Conservation (phyloP, 2,888 invertebrate species). For the Lepidochrysops patricia region DNA sequence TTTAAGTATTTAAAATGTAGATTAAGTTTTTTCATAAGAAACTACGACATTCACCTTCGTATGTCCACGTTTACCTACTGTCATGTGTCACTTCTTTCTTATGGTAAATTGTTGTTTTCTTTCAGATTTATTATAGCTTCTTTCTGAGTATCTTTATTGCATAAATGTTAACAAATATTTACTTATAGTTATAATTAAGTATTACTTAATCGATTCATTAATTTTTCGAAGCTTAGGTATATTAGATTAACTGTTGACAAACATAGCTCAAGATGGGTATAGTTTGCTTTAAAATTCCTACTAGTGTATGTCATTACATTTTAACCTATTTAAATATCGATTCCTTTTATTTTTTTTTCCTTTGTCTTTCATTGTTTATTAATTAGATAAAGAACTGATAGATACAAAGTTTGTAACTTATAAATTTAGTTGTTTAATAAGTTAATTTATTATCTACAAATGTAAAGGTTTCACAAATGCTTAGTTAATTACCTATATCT, state of each 20-base stretch:
- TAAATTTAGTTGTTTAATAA: constrained; percentile 8
- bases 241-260: constrained; percentile 18
- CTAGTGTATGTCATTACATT: background rate
- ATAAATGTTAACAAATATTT: constrained; percentile 8
- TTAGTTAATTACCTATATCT: constrained; percentile 9
- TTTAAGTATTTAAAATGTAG: constrained; percentile 61
- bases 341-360: background rate
- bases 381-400: constrained; percentile 13
- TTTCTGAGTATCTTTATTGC: background rate
- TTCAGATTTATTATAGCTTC: constrained; percentile 7
- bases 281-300: constrained; percentile 9
- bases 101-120: constrained; percentile 13
- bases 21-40: constrained; percentile 32
- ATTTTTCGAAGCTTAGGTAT: constrained; percentile 15
- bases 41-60: constrained; percentile 23
- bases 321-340: background rate
- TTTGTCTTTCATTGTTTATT: constrained; percentile 2
- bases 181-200: constrained; percentile 19
- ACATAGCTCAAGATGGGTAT: constrained; percentile 25
- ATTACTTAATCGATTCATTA: constrained; percentile 23
- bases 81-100: constrained; percentile 4
- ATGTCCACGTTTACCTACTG: constrained; percentile 12
- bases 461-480: constrained; percentile 8
- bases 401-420: constrained; percentile 8
- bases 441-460: constrained; percentile 13